Evolutionary conservation across 1,140 invertebrate species (phyloP), one percentile per base, ranked within the genome.

Genomic region (Psix sp.): DNA sequence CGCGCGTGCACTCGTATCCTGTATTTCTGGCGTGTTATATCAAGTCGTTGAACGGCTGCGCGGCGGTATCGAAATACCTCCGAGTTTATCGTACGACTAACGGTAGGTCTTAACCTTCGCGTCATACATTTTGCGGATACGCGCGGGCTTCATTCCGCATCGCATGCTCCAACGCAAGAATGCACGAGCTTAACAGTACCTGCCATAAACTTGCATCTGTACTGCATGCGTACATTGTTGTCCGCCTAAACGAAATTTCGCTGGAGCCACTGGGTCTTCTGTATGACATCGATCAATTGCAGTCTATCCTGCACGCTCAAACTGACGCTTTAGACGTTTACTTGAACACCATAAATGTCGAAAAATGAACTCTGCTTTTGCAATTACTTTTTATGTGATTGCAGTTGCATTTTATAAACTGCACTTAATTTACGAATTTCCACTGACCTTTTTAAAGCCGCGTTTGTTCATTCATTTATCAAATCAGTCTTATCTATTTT

Each of bases 61-160:
- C 17, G 60, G 43, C 31, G 26, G 45, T 65, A 73, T 73, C 68
- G 60, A 73, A 73, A 66, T 66, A 65, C 60, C 60, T 54, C 39
- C n/a, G 35, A 71, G 67, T 66, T 73, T 73, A 73, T 72, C 63
- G 71, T 62, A 54, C 71, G 71, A 68, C 56, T 74, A 74, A 74
- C 71, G 71, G 71, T 74, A 74, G 71, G 71, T 74, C 71, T 74
- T 74, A 74, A 74, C 71, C 71, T 74, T 68, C 51, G 59, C 71
- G 71, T 68, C 71, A 68, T 74, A 68, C 71, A 74, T 74, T 74
- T 62, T 65, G 63, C 57, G 63, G 57, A 63, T 74, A 63, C 49
- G 49, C 49, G 20, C 39, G 24, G 39, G 51, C 57, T 54, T 68
- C 65, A 42, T 57, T 56, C 36, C 51, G 21, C 46, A 43, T 43